phyloP scores from a whole-genome alignment of 2,888 invertebrate genomes.

The Terebella lapidaria region DNA sequence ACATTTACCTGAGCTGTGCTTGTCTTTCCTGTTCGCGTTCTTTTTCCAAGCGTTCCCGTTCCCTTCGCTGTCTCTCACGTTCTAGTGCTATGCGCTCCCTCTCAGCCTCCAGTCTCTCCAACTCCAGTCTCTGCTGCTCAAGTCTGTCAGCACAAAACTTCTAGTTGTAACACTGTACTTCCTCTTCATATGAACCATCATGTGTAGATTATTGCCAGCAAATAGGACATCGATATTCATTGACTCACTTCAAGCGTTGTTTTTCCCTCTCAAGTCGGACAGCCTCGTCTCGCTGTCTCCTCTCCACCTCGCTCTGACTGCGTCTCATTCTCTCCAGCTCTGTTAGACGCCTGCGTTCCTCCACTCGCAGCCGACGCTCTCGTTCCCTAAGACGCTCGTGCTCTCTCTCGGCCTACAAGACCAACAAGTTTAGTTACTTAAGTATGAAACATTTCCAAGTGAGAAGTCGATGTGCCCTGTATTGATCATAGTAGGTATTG shows the following conservation, averaged over 20 bases:
- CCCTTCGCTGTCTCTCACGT: background rate
- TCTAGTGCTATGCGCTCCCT: background rate
- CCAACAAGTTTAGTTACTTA: background rate
- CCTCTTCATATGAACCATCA: too few relatives aligned
- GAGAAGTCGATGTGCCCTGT: background rate
- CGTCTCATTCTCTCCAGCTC: background rate
- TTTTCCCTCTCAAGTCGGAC: background rate
- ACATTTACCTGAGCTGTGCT: background rate
- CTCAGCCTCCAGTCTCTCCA: background rate
- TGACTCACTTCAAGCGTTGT: background rate
- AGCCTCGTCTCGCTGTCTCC: background rate
- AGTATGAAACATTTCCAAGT: background rate
- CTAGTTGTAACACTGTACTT: too few relatives aligned
- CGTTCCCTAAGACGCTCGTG: constrained; percentile 69
- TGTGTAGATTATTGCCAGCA: too few relatives aligned
- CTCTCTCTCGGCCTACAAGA: constrained; percentile 41
- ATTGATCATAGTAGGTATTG: too few relatives aligned
- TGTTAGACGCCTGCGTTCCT: constrained; percentile 64
- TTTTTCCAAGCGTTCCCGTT: background rate
- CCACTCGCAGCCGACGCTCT: constrained; percentile 64
- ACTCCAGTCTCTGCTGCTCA: background rate
- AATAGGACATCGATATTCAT: too few relatives aligned
- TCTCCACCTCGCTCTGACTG: background rate
- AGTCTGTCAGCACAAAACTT: background rate
- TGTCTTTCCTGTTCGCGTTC: background rate